phyloP scores from a whole-genome alignment of 2,797 vertebrate species.

The Alosa sapidissima region DNA sequence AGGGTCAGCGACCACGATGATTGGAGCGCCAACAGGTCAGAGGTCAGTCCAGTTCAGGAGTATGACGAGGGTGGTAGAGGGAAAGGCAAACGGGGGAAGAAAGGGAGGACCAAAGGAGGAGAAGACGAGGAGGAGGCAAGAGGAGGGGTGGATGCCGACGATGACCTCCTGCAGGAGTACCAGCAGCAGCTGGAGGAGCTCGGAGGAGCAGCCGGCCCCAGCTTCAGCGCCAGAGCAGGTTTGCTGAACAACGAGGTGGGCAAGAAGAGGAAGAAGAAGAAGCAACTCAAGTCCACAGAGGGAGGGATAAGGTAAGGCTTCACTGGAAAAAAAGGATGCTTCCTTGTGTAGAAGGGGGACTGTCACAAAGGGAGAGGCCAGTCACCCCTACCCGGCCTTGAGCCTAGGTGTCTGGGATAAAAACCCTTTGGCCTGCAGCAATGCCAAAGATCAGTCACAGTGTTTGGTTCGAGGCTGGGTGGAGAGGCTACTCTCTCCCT shows the following conservation, averaged over 20 bases:
- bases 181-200: slow-evolving; percentile 79
- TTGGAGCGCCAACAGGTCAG: neutral
- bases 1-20: slow-evolving; percentile 54
- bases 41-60: neutral
- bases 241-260: slow-evolving; percentile 76
- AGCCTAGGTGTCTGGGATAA: no score
- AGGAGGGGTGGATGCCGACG: slow-evolving; percentile 66
- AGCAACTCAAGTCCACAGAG: slow-evolving; percentile 64
- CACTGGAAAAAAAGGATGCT: neutral
- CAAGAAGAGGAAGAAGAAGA: slow-evolving; percentile 91
- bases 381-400: no score
- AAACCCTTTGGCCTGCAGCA: no score
- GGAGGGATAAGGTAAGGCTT: slow-evolving; percentile 69
- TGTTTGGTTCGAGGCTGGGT: neutral
- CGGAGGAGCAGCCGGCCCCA: neutral
- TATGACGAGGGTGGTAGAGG: slow-evolving; percentile 52
- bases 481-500: neutral
- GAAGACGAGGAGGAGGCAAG: slow-evolving; percentile 58
- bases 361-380: no score
- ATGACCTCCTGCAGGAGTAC: slow-evolving; percentile 81
- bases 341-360: neutral
- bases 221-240: neutral
- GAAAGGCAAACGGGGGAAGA: slow-evolving; percentile 66
- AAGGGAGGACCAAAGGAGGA: slow-evolving; percentile 63
- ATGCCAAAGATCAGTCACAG: neutral